Base-by-base conservation (phyloP, 2,113 vertebrate genomes). In the Gavialis gangeticus region DNA sequence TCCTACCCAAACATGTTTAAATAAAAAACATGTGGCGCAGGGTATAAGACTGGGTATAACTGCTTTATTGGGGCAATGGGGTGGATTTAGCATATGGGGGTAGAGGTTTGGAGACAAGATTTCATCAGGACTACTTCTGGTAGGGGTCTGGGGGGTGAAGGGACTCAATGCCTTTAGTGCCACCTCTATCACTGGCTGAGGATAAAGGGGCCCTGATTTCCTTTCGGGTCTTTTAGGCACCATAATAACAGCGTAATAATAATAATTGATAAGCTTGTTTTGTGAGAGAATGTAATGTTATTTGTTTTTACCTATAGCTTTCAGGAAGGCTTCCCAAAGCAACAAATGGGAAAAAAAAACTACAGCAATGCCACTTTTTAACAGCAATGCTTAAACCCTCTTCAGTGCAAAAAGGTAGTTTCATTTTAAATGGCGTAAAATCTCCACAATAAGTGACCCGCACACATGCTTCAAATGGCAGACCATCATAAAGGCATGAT, bases 391-490 rank as follows among this genome's bases (percentile, higher is more conserved):
- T 46, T 46, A 46, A 7, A 9, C 46, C 46, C 46, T 46, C 46
- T 46, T 9, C 46, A 46, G 46, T 46, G 46, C 8, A 46, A 46
- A 46, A 46, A 46, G 46, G 46, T 46, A 46, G 5, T 27, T 87
- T 83, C 63, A 94, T 96, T 95, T 95, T 90, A 93, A 92, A 55
- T 81, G 76, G 80, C 88, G 82, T 85, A 88, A 84, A 93, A 88
- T 55, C 88, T 73, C 89, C n/a, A 46, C 81, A 69, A 4, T 46
- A 12, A 73, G 15, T 16, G 66, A 19, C 18, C 59, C 7, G 2
- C 3, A 5, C 6, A 73, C 62, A 28, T 58, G 64, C 80, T 76
- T 89, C 82, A 77, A n/a, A 81, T 5, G 2, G 84, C 75, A 82
- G 58, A 3, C 6, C 10, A 88, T 88, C 75, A 73, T 22, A 1